Conservation (phyloP, 2,113 vertebrate species). For the Tachysurus vachellii region DNA sequence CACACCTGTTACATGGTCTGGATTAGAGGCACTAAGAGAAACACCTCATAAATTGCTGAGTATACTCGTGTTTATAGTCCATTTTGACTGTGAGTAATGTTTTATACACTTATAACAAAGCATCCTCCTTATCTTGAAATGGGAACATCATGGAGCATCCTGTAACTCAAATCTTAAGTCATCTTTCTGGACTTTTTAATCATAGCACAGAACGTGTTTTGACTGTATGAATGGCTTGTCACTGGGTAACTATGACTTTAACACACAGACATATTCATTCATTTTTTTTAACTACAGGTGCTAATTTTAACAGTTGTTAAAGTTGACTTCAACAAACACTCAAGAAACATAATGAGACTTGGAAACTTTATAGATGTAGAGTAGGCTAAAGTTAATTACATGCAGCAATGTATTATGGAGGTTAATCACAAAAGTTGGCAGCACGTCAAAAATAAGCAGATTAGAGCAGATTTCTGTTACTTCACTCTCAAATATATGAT, state of each 20-base stretch:
- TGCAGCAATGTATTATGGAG: background rate
- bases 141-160: slow-evolving; percentile 42
- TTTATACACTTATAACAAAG: slow-evolving; percentile 54
- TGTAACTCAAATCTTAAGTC: slow-evolving; percentile 22
- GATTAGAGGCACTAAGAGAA: slow-evolving; percentile 51
- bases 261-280: background rate
- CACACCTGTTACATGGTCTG: slow-evolving; percentile 59
- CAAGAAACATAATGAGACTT: background rate
- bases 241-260: background rate
- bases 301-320: background rate
- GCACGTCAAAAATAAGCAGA: background rate
- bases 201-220: background rate
- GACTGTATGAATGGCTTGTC: background rate
- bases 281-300: background rate
- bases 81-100: slow-evolving; percentile 39
- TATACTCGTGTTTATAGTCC: slow-evolving; percentile 55
- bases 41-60: slow-evolving; percentile 56
- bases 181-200: slow-evolving; percentile 6
- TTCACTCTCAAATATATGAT: background rate
- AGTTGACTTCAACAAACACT: background rate
- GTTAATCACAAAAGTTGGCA: background rate
- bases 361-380: background rate
- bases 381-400: background rate
- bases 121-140: slow-evolving; percentile 62
- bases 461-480: background rate